A percentile compares a stretch with the other conserved stretches of the same genome.
These are phyloP conservation scores for Papilio helenus DNA, from an alignment of 1,140 invertebrate species.

Conservation along the genomic window DNA sequence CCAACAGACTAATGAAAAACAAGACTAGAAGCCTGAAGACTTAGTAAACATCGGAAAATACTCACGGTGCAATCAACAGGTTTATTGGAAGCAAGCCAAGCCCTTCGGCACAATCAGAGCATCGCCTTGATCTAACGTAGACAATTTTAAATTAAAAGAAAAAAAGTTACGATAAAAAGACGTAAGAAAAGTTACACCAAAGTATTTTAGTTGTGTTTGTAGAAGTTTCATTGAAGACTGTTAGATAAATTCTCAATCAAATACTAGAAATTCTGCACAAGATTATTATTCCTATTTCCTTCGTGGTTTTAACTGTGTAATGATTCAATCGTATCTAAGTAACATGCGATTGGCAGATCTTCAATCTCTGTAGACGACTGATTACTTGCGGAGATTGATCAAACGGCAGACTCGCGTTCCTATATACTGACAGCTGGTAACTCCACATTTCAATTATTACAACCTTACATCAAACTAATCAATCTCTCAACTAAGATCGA, in stretches of 20 bases:
- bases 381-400: slow-evolving; percentile 18
- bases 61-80: background rate
- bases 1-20: background rate
- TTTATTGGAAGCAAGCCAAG: slow-evolving; percentile 8
- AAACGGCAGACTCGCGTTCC: background rate
- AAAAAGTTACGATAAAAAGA: background rate
- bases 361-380: background rate
- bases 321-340: background rate
- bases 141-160: background rate
- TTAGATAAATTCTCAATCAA: background rate
- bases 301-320: background rate
- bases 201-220: too few species aligned
- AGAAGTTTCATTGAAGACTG: too few species aligned
- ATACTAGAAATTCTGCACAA: background rate
- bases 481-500: background rate
- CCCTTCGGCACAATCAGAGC: background rate
- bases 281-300: background rate
- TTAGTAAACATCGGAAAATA: slow-evolving; percentile 3
- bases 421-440: background rate
- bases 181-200: too few species aligned
- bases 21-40: background rate
- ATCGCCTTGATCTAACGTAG: background rate
- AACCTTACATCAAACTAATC: background rate
- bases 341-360: background rate
- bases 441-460: slow-evolving; percentile 1